A percentile compares a stretch with the other conserved stretches of the same genome.
Evolutionary conservation across 1,140 invertebrate species (phyloP).

Genomic region (Ephestia elutella): DNA sequence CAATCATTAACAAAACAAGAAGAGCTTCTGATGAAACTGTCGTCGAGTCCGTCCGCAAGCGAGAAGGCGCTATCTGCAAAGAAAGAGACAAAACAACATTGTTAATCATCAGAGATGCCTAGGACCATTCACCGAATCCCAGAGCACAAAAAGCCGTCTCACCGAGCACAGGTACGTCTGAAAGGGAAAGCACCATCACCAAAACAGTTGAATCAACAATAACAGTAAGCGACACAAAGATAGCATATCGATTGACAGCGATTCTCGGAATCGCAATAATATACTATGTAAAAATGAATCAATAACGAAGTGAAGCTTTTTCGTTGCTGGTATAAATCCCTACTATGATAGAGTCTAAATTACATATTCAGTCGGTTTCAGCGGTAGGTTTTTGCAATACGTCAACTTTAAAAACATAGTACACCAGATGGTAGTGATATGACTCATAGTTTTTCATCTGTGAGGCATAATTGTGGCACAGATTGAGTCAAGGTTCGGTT

Average conservation of each 20-base stretch:
- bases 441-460: slow-evolving; percentile 26
- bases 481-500: neutral
- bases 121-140: slow-evolving; percentile 48
- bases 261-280: neutral
- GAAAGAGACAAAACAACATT: slow-evolving; percentile 58
- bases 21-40: neutral
- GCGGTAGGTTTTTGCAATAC: slow-evolving; percentile 22
- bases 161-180: slow-evolving; percentile 35
- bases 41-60: slow-evolving; percentile 20
- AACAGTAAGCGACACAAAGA: slow-evolving; percentile 34
- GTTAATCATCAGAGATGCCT: slow-evolving; percentile 41
- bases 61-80: slow-evolving; percentile 59
- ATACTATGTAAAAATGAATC: neutral
- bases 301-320: neutral
- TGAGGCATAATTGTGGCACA: neutral
- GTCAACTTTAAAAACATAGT: slow-evolving; percentile 17
- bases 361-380: neutral
- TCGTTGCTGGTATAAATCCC: too few species aligned
- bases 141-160: slow-evolving; percentile 56
- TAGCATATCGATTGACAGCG: slow-evolving; percentile 1
- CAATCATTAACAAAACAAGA: neutral
- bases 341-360: too few species aligned
- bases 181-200: slow-evolving; percentile 39
- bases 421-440: slow-evolving; percentile 39
- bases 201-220: slow-evolving; percentile 40